A percentile compares a stretch with the other conserved stretches of the same genome.
These are phyloP conservation scores for Parotocinclus haroldoi DNA, from an alignment of 2,797 vertebrate species.

Conservation along the genomic window DNA sequence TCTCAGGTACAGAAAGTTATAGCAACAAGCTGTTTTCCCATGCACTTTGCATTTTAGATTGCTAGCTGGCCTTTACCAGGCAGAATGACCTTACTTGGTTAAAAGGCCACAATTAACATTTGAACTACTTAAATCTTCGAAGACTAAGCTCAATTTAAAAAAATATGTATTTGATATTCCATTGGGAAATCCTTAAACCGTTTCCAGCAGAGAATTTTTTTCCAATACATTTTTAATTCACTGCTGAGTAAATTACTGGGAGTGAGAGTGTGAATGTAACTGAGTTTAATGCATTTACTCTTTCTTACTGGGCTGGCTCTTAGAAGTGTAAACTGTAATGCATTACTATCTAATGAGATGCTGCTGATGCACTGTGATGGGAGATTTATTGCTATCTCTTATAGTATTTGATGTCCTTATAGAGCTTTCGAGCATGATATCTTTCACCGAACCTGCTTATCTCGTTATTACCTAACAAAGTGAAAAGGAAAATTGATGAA, in stretches of 20 bases:
- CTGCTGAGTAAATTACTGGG: conserved; percentile 18
- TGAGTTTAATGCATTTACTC: conserved; percentile 28
- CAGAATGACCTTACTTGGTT: too few relatives aligned
- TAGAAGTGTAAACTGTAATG: conserved; percentile 24
- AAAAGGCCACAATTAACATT: too few relatives aligned
- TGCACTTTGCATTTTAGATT: too few relatives aligned
- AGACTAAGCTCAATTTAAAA: too few relatives aligned
- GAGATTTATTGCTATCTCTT: conserved; percentile 19
- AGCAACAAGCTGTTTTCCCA: conserved; percentile 31
- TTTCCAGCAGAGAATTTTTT: too few relatives aligned
- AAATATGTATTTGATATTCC: too few relatives aligned
- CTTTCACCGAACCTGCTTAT: conserved; percentile 26
- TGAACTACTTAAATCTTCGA: too few relatives aligned
- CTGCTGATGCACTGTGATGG: conserved; percentile 17
- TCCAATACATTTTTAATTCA: conserved; percentile 51
- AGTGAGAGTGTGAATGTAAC: conserved; percentile 26
- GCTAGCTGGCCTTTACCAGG: too few relatives aligned
- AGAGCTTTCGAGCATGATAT: conserved; percentile 6
- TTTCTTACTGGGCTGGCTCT: conserved; percentile 20
- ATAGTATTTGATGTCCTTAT: not conserved
- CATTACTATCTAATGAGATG: conserved; percentile 24
- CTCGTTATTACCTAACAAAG: not conserved
- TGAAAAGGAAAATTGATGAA: not conserved
- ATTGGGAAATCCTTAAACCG: too few relatives aligned
- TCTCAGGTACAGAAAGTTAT: conserved; percentile 25